Base-by-base conservation (phyloP, 23 tunicate species). In the Oikopleura dioica region DNA sequence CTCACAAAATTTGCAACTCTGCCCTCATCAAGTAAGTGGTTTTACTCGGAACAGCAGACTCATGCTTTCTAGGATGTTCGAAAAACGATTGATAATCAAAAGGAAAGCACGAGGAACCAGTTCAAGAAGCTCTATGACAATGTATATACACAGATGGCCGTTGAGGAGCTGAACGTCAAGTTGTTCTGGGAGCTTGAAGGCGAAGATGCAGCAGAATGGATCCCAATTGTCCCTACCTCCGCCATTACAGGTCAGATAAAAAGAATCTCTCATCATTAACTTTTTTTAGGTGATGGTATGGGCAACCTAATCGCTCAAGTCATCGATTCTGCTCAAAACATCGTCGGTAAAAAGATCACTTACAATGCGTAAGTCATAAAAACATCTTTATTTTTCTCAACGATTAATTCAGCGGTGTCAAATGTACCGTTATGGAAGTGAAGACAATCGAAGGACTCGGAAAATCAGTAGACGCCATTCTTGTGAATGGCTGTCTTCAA, bases 281-380 rank as follows among this genome's bases (percentile, higher is more conserved):
- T n/a, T n/a, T n/a, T n/a, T 37, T 38, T 75, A 37, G 96, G 96
- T 1, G 96, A 89, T 68, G 96, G 96, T 0, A 89, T 89, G 96
- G 96, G 96, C 2, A 89, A 89, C 68, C 78, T 89, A 59, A 89
- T 89, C 78, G 96, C 96, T 36, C 75, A 81, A 1, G 89, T 89
- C 16, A 83, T 89, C 32, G 77, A 84, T 23, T 55, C 36, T 37
- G 81, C 86, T 67, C 91, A 89, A 77, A 79, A 84, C 35, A 68
- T 58, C 72, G 80, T 89, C 0, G 82, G 85, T 23, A 84, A 84
- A 38, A 38, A 83, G 87, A 89, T 28, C 81, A 84, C 36, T 51
- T 89, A 16, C 96, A 89, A 37, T 89, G 96, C 68, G 84, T 86
- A 31, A 89, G 84, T 37, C 80, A 84, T 23, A 89, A 89, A 69